A percentile compares a stretch with the other conserved stretches of the same genome.
Evolutionary conservation across 2,113 vertebrate species (phyloP).

Genomic region (Synodontis membranacea): DNA sequence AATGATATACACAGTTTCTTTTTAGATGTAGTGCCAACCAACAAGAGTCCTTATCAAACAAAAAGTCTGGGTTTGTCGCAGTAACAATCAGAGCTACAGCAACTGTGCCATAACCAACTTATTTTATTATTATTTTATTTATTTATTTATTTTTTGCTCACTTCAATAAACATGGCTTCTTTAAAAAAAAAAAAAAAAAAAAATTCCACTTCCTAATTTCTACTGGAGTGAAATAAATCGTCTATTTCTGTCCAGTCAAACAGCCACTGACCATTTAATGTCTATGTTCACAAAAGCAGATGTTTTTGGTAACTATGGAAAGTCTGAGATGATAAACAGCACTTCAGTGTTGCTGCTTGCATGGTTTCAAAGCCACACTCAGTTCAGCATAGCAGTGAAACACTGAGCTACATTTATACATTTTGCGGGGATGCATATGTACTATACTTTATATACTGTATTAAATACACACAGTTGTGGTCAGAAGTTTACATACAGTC

Average conservation of each 20-base stretch:
- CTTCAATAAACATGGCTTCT: background rate
- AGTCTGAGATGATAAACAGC: constrained; percentile 36
- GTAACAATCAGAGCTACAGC: background rate
- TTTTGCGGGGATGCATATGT: background rate
- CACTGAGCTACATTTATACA: background rate
- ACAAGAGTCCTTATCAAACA: background rate
- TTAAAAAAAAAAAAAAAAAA: background rate
- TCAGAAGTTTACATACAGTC: too few relatives aligned
- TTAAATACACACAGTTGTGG: too few relatives aligned
- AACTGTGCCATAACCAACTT: background rate
- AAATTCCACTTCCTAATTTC: background rate
- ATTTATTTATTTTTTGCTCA: background rate
- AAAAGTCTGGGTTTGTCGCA: background rate
- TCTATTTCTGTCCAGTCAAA: constrained; percentile 44
- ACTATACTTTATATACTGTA: background rate
- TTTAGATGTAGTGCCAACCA: background rate
- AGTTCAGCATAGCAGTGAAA: constrained; percentile 8
- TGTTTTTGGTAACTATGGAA: constrained; percentile 39
- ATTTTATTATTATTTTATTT: too few relatives aligned
- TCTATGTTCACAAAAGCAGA: constrained; percentile 42
- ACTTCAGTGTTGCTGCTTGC: constrained; percentile 5
- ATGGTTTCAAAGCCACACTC: constrained; percentile 29
- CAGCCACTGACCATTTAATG: constrained; percentile 53
- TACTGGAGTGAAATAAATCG: background rate
- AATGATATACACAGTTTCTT: background rate